These are phyloP conservation scores for Brenthis daphne DNA, from an alignment of 2,888 invertebrate species.

Conservation along the genomic window DNA sequence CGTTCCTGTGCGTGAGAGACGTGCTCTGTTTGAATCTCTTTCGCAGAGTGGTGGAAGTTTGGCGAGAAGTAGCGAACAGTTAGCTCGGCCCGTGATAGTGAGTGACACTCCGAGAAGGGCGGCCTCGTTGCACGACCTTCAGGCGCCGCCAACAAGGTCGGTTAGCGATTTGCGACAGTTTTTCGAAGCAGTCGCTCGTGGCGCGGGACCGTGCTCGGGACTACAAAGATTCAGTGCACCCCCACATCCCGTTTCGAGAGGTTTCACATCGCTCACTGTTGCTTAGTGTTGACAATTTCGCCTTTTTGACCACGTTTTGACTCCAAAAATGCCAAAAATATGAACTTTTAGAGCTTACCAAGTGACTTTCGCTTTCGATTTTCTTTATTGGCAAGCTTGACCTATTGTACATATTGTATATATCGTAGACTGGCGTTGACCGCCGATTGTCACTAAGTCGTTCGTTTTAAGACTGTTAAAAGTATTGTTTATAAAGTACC, in stretches of 20 bases:
- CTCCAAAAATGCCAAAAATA: constrained; percentile 19
- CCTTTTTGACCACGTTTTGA: constrained; percentile 2
- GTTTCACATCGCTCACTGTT: constrained; percentile 70
- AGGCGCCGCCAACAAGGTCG: constrained; percentile 77
- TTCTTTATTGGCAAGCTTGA: constrained; percentile 20
- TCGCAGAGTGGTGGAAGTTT: constrained; percentile 84
- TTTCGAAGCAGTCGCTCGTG: constrained; percentile 84
- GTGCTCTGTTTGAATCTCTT: constrained; percentile 86
- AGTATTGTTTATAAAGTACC: constrained; percentile 79
- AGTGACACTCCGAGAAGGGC: constrained; percentile 82
- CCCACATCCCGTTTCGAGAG: constrained; percentile 62
- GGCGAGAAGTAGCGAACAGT: constrained; percentile 85
- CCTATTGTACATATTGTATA: constrained; percentile 53
- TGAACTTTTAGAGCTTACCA: constrained; percentile 24
- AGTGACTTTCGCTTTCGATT: constrained; percentile 7
- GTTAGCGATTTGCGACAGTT: constrained; percentile 87
- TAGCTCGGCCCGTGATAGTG: constrained; percentile 63
- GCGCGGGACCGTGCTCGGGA: constrained; percentile 59
- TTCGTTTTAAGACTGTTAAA: constrained; percentile 81
- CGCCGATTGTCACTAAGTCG: constrained; percentile 74
- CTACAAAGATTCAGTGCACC: constrained; percentile 66
- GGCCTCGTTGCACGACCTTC: constrained; percentile 85
- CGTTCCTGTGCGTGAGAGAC: constrained; percentile 87
- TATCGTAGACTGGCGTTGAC: constrained; percentile 73
- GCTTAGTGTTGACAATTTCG: constrained; percentile 47